These are phyloP conservation scores for Eilema caniola DNA, from an alignment of 2,888 invertebrate genomes.

Conservation along the genomic window DNA sequence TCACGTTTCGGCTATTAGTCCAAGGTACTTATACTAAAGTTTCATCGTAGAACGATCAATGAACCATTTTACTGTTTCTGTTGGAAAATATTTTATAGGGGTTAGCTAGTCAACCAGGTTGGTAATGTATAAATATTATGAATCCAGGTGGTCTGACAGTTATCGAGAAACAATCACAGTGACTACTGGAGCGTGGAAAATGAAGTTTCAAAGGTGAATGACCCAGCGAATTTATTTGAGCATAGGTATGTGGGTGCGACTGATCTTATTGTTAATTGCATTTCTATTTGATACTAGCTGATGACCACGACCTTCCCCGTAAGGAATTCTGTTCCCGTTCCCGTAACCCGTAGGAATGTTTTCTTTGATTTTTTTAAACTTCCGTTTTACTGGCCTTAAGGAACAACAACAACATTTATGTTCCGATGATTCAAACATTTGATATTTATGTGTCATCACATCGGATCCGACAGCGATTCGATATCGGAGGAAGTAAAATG, in stretches of 20 bases:
- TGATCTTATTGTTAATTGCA: constrained; percentile 37
- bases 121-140: constrained; percentile 21
- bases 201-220: constrained; percentile 53
- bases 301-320: background rate
- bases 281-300: background rate
- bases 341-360: no score
- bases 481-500: no score
- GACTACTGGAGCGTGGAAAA: constrained; percentile 59
- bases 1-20: constrained; percentile 84
- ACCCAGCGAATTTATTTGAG: constrained; percentile 45
- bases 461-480: no score
- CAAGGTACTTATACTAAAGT: constrained; percentile 80
- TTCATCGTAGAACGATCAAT: constrained; percentile 81
- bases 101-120: constrained; percentile 46
- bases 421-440: no score
- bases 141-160: constrained; percentile 48
- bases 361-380: no score
- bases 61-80: constrained; percentile 68
- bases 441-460: no score
- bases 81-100: constrained; percentile 75
- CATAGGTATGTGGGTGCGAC: constrained; percentile 33
- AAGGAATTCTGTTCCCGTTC: background rate
- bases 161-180: constrained; percentile 59
- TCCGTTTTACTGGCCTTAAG: no score
- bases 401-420: no score